Evolutionary conservation across 1,140 invertebrate genomes (phyloP), one percentile per base, ranked within the genome.

Genomic region (Formica exsecta): DNA sequence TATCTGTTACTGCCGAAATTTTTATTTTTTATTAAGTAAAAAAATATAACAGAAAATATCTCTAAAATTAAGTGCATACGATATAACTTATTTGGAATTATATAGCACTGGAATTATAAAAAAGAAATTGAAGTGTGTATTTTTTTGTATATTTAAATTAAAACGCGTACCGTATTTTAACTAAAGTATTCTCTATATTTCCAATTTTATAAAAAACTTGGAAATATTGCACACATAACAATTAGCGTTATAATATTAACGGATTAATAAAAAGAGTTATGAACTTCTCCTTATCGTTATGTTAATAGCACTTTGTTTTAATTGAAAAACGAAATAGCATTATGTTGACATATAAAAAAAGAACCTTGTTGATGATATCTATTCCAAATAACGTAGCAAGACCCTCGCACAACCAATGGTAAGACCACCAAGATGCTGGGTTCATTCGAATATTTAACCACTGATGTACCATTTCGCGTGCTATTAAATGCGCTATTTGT

Each of bases 351-450:
- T 29, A 29, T 29, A 29, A 54, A 54, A 54, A 54, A 64, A 97
- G 96, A 97, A 95, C 95, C 86, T 93, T 85, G 29, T 94, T 96
- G 91, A 95, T 97, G 90, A 96, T 96, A 94, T 89, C 97, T 91
- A 97, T 97, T 96, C 97, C 95, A 89, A 97, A 97, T 86, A 96
- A 97, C 87, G 95, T 96, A 0, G 97, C 96, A 89, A 97, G 97
- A 5, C 96, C 96, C 95, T 97, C 97, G 88, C 97, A 97, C 3
- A 97, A 92, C 97, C 97, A 97, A 2, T 97, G 88, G 91, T 97
- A 96, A 4, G 93, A 92, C 96, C 96, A 97, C 96, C 96, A 96
- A 81, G 94, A 92, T 71, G 96, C 96, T 96, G 5, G 97, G 3
- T 32, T 96, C 51, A 96, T 89, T 32, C 32, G 32, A 89, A 97